Conservation (phyloP, 1,140 invertebrate species). For the Dinothrombium tinctorium region DNA sequence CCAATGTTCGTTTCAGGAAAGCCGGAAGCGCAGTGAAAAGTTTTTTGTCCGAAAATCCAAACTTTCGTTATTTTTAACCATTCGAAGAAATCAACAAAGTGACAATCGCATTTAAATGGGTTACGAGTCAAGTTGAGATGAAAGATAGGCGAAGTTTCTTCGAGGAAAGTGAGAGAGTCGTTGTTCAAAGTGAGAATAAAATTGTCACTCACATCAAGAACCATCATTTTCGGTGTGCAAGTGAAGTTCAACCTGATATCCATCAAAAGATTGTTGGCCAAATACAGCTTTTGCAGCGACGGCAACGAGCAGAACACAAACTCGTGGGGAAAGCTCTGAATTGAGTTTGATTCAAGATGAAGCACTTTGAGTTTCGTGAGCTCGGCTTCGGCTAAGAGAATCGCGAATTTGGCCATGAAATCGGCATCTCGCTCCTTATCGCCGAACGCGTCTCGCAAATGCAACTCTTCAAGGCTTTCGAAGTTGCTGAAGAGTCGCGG, state of each 20-base stretch:
- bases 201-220: constrained; percentile 43
- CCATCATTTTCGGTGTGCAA: constrained; percentile 37
- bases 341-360: constrained; percentile 53
- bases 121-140: constrained; percentile 39
- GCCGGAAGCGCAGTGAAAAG: constrained; percentile 19
- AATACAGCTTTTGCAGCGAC: constrained; percentile 36
- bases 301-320: constrained; percentile 43
- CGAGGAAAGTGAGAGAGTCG: constrained; percentile 32
- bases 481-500: constrained; percentile 54
- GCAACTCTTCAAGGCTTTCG: constrained; percentile 38
- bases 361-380: constrained; percentile 38
- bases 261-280: constrained; percentile 35
- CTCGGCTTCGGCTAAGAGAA: constrained; percentile 43
- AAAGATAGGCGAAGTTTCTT: constrained; percentile 28
- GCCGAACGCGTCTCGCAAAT: constrained; percentile 44
- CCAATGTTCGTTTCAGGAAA: constrained; percentile 15
- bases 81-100: constrained; percentile 31
- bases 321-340: constrained; percentile 33
- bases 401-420: constrained; percentile 27
- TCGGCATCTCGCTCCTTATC: constrained; percentile 24
- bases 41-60: constrained; percentile 25
- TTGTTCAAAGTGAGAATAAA: constrained; percentile 32
- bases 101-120: constrained; percentile 39
- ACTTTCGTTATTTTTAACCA: constrained; percentile 38
- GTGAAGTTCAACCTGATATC: constrained; percentile 36